Evolutionary conservation across 2,113 vertebrate genomes (phyloP).

Genomic region (Carassius gibelio): DNA sequence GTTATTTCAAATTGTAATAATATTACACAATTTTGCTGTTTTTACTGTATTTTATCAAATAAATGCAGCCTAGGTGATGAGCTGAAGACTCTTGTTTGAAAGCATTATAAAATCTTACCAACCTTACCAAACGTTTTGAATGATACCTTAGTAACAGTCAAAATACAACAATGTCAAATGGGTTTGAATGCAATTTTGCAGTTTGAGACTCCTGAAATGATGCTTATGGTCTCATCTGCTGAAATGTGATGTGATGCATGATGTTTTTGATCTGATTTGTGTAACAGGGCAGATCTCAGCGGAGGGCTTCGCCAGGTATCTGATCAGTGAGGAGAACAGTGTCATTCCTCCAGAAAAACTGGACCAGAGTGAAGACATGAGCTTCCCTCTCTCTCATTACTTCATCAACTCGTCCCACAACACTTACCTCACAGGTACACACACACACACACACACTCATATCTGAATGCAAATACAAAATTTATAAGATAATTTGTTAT

Average conservation of each 20-base stretch:
- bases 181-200: background rate
- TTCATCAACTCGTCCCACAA: constrained; percentile 99
- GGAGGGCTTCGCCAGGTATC: constrained; percentile 90
- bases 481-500: too few relatives aligned
- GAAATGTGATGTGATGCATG: background rate
- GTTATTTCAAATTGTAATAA: background rate
- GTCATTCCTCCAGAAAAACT: constrained; percentile 96
- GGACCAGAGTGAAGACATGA: constrained; percentile 99
- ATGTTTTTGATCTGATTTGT: constrained; percentile 1
- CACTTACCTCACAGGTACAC: constrained; percentile 96
- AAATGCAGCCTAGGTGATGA: too few relatives aligned
- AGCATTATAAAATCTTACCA: too few relatives aligned
- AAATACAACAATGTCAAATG: too few relatives aligned
- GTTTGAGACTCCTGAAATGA: background rate
- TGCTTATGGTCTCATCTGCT: background rate
- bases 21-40: too few relatives aligned
- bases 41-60: too few relatives aligned
- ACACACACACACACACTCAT: background rate
- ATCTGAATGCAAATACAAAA: too few relatives aligned
- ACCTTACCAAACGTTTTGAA: too few relatives aligned
- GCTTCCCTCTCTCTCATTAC: constrained; percentile 93
- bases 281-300: constrained; percentile 87
- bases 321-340: constrained; percentile 94
- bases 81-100: too few relatives aligned
- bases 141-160: too few relatives aligned